Base-by-base conservation (phyloP, 2,797 vertebrate species). In the Leptoclinus maculatus region DNA sequence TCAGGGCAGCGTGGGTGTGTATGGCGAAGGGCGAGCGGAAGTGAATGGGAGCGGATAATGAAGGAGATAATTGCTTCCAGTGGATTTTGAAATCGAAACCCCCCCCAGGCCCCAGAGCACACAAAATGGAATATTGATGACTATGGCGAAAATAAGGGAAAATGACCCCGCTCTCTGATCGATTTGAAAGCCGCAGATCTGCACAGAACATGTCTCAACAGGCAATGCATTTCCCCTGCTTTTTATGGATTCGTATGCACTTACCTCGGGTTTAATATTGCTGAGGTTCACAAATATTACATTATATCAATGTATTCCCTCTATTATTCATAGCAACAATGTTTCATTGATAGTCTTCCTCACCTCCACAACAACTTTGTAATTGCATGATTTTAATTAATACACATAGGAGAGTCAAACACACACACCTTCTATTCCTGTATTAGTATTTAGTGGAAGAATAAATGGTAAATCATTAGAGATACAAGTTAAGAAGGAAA, bases 81-180 rank as follows among this genome's bases (percentile, higher is more conserved):
- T 94, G 93, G 92, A 95, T 94, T 93, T 94, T 93, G 90, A 94
- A 94, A 94, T 93, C 86, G 92, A 95, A 94, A 29, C 71, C 84
- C 76, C 3, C 71, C 84, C 76, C 3, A 27, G 65, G 87, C 88
- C 87, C 79, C 74, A 74, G 84, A 69, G 84, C 66, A 60, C 81
- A 27, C 86, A 90, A 90, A 90, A 93, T 91, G 82, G 91, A 94
- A 93, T 94, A 93, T 94, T 93, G 93, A 94, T 94, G 92, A 89
- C 90, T 57, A 39, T 17, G 88, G 90, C 43, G 59, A 94, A 93
- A 93, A 92, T 84, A 83, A 86, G 78, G 79, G 87, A 92, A 93
- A 94, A 94, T 89, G 87, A 94, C 86, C 88, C 87, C 0, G 79
- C 80, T 76, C 29, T 82, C 66, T 89, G 93, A 93, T 95, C 94